Evolutionary conservation across 1,140 invertebrate genomes (phyloP).

Genomic region (Drosophila nasuta): DNA sequence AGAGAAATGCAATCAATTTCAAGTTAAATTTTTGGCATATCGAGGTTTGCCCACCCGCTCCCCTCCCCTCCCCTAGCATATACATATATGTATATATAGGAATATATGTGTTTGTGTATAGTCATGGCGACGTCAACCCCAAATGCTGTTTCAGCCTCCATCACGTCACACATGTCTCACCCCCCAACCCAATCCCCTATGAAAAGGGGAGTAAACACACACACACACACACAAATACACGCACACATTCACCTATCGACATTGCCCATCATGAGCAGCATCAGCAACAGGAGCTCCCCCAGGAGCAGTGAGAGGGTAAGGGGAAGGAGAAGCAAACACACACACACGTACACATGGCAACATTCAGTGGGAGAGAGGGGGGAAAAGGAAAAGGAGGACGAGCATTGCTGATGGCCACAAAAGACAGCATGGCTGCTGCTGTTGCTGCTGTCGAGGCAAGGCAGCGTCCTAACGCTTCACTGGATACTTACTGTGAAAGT

Average conservation of each 20-base stretch:
- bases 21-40: constrained; percentile 54
- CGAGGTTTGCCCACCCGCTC: constrained; percentile 21
- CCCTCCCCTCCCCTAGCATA: neutral
- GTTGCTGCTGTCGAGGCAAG: constrained; percentile 54
- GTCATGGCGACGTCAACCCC: constrained; percentile 6
- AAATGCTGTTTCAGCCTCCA: neutral
- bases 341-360: constrained; percentile 33
- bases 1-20: constrained; percentile 56
- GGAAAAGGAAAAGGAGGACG: neutral
- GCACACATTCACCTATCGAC: constrained; percentile 38
- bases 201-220: constrained; percentile 5
- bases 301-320: neutral
- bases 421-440: constrained; percentile 75
- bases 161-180: neutral
- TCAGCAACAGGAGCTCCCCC: constrained; percentile 32
- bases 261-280: constrained; percentile 33
- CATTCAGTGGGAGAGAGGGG: constrained; percentile 59
- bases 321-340: neutral
- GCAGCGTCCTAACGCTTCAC: constrained; percentile 76
- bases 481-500: constrained; percentile 79
- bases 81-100: neutral
- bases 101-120: neutral
- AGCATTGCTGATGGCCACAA: constrained; percentile 74
- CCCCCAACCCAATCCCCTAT: neutral
- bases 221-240: no score